Evolutionary conservation across 2,888 invertebrate species (phyloP).

Genomic region (Zaprionus obscuricornis): DNA sequence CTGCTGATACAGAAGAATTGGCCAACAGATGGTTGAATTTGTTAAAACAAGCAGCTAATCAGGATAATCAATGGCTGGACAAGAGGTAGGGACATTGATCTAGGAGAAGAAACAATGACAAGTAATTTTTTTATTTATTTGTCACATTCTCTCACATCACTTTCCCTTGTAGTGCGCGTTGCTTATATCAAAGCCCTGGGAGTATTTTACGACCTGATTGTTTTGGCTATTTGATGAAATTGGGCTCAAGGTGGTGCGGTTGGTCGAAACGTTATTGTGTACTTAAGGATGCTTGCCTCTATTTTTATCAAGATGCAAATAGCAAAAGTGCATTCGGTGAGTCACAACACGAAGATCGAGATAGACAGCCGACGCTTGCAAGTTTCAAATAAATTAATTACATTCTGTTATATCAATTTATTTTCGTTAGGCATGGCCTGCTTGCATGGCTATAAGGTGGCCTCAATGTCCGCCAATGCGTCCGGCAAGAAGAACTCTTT

Average conservation of each 20-base stretch:
- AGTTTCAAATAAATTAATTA: slow-evolving; percentile 66
- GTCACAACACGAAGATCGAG: slow-evolving; percentile 34
- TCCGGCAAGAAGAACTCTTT: slow-evolving; percentile 96
- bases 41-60: slow-evolving; percentile 90
- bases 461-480: slow-evolving; percentile 90
- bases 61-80: slow-evolving; percentile 89
- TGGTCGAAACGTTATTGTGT: slow-evolving; percentile 97
- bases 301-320: slow-evolving; percentile 95
- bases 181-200: slow-evolving; percentile 91
- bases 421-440: slow-evolving; percentile 91
- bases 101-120: slow-evolving; percentile 20
- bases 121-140: not conserved
- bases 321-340: slow-evolving; percentile 93
- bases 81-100: slow-evolving; percentile 71
- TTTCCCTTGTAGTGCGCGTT: slow-evolving; percentile 86
- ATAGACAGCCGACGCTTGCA: slow-evolving; percentile 24
- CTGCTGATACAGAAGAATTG: slow-evolving; percentile 90
- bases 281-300: slow-evolving; percentile 96
- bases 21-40: slow-evolving; percentile 91
- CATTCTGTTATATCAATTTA: slow-evolving; percentile 33
- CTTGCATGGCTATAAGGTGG: slow-evolving; percentile 92
- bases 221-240: slow-evolving; percentile 95
- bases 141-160: slow-evolving; percentile 1
- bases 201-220: slow-evolving; percentile 94
- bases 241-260: slow-evolving; percentile 92